These are phyloP conservation scores for Pocillopora grandis DNA, from an alignment of 92 coral and sea anemone genomes.

Conservation along the genomic window DNA sequence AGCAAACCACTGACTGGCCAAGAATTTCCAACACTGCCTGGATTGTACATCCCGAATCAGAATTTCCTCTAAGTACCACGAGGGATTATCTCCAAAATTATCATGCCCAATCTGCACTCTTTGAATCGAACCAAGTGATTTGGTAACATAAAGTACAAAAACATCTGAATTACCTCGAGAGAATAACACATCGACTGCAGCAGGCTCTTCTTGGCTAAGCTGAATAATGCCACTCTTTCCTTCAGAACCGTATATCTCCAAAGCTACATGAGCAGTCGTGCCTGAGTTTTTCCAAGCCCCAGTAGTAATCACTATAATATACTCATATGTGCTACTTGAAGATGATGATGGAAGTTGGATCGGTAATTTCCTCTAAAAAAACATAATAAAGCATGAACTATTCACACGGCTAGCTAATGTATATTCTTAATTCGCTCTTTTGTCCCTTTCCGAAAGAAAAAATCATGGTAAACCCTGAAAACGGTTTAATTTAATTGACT, in stretches of 20 bases:
- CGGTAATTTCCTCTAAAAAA: not conserved
- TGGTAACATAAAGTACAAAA: not conserved
- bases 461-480: no score
- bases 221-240: no score
- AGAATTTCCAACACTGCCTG: no score
- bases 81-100: no score
- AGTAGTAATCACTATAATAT: conserved; percentile 1
- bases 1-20: conserved; percentile 59
- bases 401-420: not conserved
- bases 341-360: not conserved
- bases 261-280: conserved; percentile 31
- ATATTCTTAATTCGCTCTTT: no score
- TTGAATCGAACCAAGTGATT: conserved; percentile 1
- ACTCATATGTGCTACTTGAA: conserved; percentile 2
- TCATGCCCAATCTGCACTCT: not conserved
- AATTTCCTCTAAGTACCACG: no score
- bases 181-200: no score
- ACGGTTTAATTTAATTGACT: no score
- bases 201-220: no score
- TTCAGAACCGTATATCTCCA: conserved; percentile 33
- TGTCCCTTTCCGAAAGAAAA: no score
- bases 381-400: not conserved
- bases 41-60: no score
- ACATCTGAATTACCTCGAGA: not conserved
- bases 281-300: conserved; percentile 26